Evolutionary conservation across 2,888 invertebrate species (phyloP), one percentile per base, ranked within the genome.

Genomic region (Drosophila aldrichi): DNA sequence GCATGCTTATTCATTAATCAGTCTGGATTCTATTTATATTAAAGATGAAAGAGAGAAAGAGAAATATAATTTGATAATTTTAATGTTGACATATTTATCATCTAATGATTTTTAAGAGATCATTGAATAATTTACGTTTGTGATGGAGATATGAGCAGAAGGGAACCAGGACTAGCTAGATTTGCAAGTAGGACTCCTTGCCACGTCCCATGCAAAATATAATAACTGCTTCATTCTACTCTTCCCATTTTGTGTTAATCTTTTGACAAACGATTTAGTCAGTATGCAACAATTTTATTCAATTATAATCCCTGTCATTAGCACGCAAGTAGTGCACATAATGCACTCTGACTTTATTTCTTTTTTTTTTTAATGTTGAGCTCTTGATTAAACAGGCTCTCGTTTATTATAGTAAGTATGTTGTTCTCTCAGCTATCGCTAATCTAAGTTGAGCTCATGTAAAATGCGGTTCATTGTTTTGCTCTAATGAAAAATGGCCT

Each of bases 401-500:
- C 20, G 18, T 10, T 54, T 34, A 36, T 16, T 67, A 60, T 41
- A 25, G 65, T 9, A 7, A 18, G 48, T 29, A 29, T 61, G 43
- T 43, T 36, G 40, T 34, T 16, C 14, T n/a, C 36, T 46, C 10
- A 3, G 34, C 58, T 59, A 41, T 46, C 22, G 43, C 29, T 14
- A 29, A 43, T 63, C 52, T 18, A n/a, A 43, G 18, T 41, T 20
- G 48, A 57, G 25, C 48, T 34, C 68, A 25, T 52, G 48, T 48
- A 59, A 64, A 61, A 60, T 61, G 71, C 38, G 20, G 22, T 61
- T 20, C 61, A 20, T 59, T 74, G 79, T 75, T 58, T 84, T 82
- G 85, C 88, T 73, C 74, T 69, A 79, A 88, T 83, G 88, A 83
- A 88, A 83, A 85, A 83, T 84, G 52, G 72, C 67, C 77, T 77